phyloP scores from a whole-genome alignment of 2,797 vertebrate genomes.

The Botia almorhae region DNA sequence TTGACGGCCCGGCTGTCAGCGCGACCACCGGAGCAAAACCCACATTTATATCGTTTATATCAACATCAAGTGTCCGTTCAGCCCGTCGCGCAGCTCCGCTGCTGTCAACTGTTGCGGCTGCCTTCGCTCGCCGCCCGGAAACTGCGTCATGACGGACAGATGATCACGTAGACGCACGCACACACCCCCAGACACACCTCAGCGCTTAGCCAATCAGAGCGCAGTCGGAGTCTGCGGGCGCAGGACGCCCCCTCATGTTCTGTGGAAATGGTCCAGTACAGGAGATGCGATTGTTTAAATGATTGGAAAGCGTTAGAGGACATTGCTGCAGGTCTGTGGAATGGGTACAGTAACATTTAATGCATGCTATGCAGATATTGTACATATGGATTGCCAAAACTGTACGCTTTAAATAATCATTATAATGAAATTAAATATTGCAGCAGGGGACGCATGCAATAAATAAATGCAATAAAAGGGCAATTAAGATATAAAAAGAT shows the following conservation, averaged over 20 bases:
- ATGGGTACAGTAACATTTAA: background rate
- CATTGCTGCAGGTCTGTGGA: background rate
- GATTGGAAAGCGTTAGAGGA: background rate
- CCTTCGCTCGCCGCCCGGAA: conserved; percentile 67
- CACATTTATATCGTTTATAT: background rate
- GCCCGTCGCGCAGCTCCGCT: conserved; percentile 65
- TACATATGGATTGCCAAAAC: background rate
- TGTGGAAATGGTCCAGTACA: background rate
- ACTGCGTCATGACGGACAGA: conserved; percentile 57
- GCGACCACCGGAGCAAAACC: background rate
- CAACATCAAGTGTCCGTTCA: conserved; percentile 4
- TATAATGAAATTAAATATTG: background rate
- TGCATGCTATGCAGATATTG: background rate
- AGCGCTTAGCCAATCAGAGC: conserved; percentile 73
- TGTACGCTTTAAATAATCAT: background rate
- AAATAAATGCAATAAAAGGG: too few relatives aligned
- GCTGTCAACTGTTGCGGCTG: conserved; percentile 78
- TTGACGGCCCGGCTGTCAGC: background rate
- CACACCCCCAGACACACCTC: conserved; percentile 79
- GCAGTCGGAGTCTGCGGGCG: conserved; percentile 35
- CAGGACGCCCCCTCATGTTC: conserved; percentile 65
- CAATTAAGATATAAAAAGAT: too few relatives aligned
- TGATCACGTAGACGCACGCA: conserved; percentile 12
- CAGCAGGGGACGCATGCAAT: background rate
- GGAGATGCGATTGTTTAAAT: background rate